These are phyloP conservation scores for Thunnus thynnus DNA, from an alignment of 2,113 vertebrate genomes.

Conservation along the genomic window DNA sequence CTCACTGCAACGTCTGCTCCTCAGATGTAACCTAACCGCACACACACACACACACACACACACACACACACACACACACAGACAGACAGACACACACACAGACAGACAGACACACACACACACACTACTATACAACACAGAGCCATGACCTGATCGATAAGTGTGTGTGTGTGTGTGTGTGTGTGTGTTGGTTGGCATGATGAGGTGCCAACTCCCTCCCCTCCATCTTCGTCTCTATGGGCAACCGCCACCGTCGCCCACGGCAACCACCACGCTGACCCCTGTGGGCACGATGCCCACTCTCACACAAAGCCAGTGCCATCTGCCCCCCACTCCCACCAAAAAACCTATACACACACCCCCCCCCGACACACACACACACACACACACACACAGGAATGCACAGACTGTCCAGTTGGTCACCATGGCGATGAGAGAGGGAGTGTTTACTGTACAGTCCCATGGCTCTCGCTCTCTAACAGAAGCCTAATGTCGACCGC, in stretches of 20 bases:
- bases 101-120: slow-evolving; percentile 18
- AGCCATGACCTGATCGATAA: slow-evolving; percentile 19
- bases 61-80: too few species aligned
- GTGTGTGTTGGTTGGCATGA: slow-evolving; percentile 30
- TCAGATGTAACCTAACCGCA: slow-evolving; percentile 36
- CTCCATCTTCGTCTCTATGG: slow-evolving; percentile 53
- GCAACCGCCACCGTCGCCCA: slow-evolving; percentile 53
- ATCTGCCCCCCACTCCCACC: slow-evolving; percentile 46
- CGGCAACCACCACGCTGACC: slow-evolving; percentile 66
- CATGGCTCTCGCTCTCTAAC: slow-evolving; percentile 39
- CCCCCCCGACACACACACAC: slow-evolving; percentile 21
- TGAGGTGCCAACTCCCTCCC: slow-evolving; percentile 51
- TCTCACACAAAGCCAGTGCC: slow-evolving; percentile 63
- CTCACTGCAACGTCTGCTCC: slow-evolving; percentile 36
- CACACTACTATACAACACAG: slow-evolving; percentile 27
- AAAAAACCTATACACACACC: not conserved
- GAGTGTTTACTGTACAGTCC: slow-evolving; percentile 49
- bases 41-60: slow-evolving; percentile 39
- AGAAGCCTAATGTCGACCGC: slow-evolving; percentile 56
- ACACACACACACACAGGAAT: slow-evolving; percentile 39
- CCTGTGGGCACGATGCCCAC: slow-evolving; percentile 58
- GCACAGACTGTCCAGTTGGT: slow-evolving; percentile 67
- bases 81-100: slow-evolving; percentile 23
- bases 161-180: slow-evolving; percentile 4
- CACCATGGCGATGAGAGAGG: slow-evolving; percentile 58